These are phyloP conservation scores for Tetrao urogallus DNA, from an alignment of 2,113 vertebrate species.

Conservation along the genomic window DNA sequence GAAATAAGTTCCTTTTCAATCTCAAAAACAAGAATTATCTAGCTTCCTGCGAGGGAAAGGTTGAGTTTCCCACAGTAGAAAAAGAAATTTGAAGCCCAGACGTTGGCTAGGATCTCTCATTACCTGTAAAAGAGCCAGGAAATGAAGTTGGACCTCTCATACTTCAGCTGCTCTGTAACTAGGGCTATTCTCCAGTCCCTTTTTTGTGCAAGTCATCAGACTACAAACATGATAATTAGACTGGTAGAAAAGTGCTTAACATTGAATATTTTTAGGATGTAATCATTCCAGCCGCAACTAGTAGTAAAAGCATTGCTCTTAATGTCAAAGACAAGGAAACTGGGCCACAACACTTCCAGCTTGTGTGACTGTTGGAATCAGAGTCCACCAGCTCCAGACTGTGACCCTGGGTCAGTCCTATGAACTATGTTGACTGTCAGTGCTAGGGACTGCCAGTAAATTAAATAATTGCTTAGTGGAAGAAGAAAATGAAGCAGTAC, in stretches of 20 bases:
- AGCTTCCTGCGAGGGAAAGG: neutral
- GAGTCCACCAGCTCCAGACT: neutral
- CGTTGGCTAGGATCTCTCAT: neutral
- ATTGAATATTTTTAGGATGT: neutral
- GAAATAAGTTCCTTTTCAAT: neutral
- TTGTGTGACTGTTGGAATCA: neutral
- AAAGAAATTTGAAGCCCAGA: neutral
- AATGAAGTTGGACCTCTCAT: neutral
- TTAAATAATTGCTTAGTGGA: neutral
- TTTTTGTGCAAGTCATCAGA: neutral
- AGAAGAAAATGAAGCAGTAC: conserved; percentile 22
- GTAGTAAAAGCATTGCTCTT: neutral
- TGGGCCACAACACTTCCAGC: neutral
- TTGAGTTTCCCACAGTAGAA: neutral
- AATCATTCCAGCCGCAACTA: neutral
- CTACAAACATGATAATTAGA: neutral
- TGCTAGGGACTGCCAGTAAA: neutral
- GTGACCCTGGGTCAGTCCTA: neutral
- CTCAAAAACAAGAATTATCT: neutral
- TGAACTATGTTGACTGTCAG: neutral
- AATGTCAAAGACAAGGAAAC: neutral
- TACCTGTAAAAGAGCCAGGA: neutral
- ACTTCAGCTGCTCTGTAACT: neutral
- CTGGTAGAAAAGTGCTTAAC: neutral
- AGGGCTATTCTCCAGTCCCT: neutral